Evolutionary conservation across 35 echinoderm and acorn worm genomes (phyloP).

Genomic region (Lytechinus variegatus): DNA sequence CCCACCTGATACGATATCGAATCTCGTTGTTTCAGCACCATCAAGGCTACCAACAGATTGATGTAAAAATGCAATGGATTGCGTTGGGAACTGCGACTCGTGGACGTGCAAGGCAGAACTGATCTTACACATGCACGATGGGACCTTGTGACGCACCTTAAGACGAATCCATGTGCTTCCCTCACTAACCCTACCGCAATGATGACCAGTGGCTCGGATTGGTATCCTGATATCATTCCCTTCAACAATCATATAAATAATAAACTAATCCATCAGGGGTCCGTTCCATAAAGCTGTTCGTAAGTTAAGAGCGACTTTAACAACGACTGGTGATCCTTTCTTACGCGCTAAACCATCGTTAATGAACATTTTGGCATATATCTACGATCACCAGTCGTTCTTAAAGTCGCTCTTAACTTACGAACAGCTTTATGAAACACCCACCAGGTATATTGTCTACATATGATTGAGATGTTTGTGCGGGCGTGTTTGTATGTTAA

Average conservation of each 20-base stretch:
- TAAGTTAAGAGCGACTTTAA: no score
- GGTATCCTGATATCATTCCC: neutral
- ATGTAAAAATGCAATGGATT: neutral
- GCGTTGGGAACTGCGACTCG: slow-evolving; percentile 3
- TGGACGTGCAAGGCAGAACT: neutral
- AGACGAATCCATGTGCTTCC: neutral
- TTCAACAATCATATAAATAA: neutral
- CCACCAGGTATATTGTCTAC: no score
- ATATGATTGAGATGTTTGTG: no score
- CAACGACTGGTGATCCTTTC: no score
- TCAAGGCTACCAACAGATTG: neutral
- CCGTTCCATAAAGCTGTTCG: no score
- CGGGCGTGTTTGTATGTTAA: no score
- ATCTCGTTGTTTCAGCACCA: neutral
- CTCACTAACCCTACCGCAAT: neutral
- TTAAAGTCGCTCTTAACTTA: no score
- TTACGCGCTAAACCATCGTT: no score
- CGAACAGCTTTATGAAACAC: no score
- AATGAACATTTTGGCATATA: no score
- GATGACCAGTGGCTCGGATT: neutral
- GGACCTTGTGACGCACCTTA: neutral
- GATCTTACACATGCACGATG: slow-evolving; percentile 7
- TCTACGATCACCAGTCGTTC: no score
- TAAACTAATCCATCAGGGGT: no score
- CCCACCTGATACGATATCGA: slow-evolving; percentile 4